Base-by-base conservation (phyloP, 2,113 vertebrate genomes). In the Dryoscopus gambensis region DNA sequence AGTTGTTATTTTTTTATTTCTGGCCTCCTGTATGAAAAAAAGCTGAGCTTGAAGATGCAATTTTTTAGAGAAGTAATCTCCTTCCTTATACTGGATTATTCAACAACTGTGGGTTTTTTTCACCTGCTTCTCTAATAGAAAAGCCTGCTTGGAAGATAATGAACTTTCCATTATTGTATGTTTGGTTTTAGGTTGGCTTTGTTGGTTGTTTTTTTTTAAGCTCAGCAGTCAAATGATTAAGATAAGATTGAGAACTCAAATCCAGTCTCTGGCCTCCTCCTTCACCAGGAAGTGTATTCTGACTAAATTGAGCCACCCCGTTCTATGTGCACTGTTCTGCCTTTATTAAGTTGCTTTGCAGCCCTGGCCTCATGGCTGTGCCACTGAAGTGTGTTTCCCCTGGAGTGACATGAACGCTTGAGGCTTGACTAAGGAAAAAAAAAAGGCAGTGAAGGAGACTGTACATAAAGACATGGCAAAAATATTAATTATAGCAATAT, bases 371-470 rank as follows among this genome's bases (percentile, higher is more conserved):
- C 96, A 97, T 96, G 97, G 96, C 98, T 97, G 98, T 98, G 98
- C 98, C 98, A 98, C 98, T 98, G 98, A 99, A 98, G 98, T 98
- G 97, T 98, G 98, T 99, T 98, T 98, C 98, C 98, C 98, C 98
- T 97, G 87, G 97, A 97, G 97, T 98, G 98, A 98, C 97, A 95
- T 97, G 94, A 98, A 98, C 94, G 82, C 97, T 98, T 93, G 97
- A 98, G 98, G 95, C 98, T 98, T 98, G 96, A 97, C 96, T 98
- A 97, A 97, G 97, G 80, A 97, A 96, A 96, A 95, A 95, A 97
- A 96, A 93, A 97, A 98, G 98, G 98, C 98, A 97, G 98, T 98
- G 98, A 98, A 99, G 98, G 98, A 99, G 98, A 98, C 98, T 99
- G 98, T 98, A 97, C 97, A 98, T 98, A 98, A 98, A 98, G 97